Evolutionary conservation across 2,797 vertebrate species (phyloP).

Genomic region (Pagetopsis macropterus): DNA sequence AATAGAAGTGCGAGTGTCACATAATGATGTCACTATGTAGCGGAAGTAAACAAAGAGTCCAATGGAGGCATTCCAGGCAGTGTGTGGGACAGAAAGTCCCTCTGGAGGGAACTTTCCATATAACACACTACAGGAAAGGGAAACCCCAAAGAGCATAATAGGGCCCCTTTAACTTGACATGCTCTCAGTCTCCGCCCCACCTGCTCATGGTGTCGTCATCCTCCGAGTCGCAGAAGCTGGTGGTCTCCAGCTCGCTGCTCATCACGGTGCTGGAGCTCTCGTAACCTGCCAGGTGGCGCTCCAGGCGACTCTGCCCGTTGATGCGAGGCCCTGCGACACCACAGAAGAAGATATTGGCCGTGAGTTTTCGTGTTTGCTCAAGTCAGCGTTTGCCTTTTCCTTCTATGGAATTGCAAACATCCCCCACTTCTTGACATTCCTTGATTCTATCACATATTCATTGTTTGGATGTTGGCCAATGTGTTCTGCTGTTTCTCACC

Average conservation of each 20-base stretch:
- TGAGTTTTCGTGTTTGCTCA: constrained; percentile 49
- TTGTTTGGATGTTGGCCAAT: constrained; percentile 23
- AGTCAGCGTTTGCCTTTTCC: constrained; percentile 30
- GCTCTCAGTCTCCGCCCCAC: constrained; percentile 60
- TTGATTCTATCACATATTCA: constrained; percentile 46
- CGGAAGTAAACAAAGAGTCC: too few relatives aligned
- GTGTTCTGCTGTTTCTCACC: constrained; percentile 75
- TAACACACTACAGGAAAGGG: too few relatives aligned
- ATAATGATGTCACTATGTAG: too few relatives aligned
- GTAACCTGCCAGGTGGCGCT: constrained; percentile 91
- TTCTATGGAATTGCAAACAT: constrained; percentile 28
- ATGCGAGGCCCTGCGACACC: constrained; percentile 81
- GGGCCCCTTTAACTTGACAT: not conserved
- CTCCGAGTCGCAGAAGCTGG: constrained; percentile 92
- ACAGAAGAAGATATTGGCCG: not conserved
- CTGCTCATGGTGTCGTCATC: constrained; percentile 95
- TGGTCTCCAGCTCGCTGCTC: constrained; percentile 94
- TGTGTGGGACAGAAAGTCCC: too few relatives aligned
- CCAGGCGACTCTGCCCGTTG: constrained; percentile 87
- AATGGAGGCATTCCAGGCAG: too few relatives aligned
- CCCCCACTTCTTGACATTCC: constrained; percentile 36
- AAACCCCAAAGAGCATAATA: too few relatives aligned
- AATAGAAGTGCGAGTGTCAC: too few relatives aligned
- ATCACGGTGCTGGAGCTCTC: constrained; percentile 93
- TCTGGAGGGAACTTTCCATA: too few relatives aligned